Evolutionary conservation across 2,797 vertebrate genomes (phyloP), one percentile per base, ranked within the genome.

Genomic region (Epinephelus malabaricus): DNA sequence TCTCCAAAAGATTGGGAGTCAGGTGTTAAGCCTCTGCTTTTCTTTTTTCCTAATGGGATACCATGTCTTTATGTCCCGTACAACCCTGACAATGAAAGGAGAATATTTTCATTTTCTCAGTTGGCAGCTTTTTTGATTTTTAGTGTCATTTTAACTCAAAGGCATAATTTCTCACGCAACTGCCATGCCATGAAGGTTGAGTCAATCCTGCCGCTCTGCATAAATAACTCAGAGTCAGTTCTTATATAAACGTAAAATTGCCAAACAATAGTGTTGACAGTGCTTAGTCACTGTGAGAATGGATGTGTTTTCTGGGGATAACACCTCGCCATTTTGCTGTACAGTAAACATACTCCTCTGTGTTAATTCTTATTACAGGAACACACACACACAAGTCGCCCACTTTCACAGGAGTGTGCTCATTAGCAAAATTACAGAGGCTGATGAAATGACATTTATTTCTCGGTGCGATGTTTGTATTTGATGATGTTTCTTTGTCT

Each of bases 21-120:
- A 79, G 66, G 62, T 64, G 75, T 73, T 73, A 71, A 51, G 61
- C 15, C 66, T 72, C 55, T 56, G 30, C 69, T 69, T 74, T 46
- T 63, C 67, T 58, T 69, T 78, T 64, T 58, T 69, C 19, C 23
- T 62, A 66, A 82, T 67, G 62, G 30, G 27, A 81, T 77, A 71
- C 69, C 18, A 67, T 78, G 63, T 76, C 18, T 63, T 74, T 62
- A 59, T 49, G 55, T 79, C 54, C 47, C 55, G 23, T 45, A 60
- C 75, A 59, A 82, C 79, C 60, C 4, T 65, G 55, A 63, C 55
- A 76, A 46, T 30, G 45, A 72, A 55, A 23, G 19, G 18, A 61
- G 45, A 58, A 71, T 50, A 2, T 61, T 73, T 53, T 2, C 0
- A 80, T 82, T 73, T 56, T 64, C 51, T 69, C 64, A n/a, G n/a